Evolutionary conservation across 2,113 vertebrate genomes (phyloP).

Genomic region (Solea senegalensis): DNA sequence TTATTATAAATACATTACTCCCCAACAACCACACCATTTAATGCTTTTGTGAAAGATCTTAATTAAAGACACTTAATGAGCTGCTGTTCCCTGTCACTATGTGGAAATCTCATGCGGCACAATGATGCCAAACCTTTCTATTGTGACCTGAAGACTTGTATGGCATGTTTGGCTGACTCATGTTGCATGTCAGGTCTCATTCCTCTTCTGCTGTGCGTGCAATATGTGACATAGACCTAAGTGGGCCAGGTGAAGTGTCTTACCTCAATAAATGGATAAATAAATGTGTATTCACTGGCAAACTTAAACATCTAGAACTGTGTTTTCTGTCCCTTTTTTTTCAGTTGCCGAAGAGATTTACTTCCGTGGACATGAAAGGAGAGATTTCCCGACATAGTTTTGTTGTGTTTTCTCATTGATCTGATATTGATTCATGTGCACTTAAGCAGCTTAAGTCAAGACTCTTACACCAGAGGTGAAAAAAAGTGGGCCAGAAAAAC

Average conservation of each 20-base stretch:
- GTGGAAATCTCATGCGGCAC: neutral
- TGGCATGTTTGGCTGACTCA: too few relatives aligned
- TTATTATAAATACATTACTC: slow-evolving; percentile 55
- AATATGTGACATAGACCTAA: too few relatives aligned
- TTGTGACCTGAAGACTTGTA: neutral
- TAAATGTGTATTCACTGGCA: too few relatives aligned
- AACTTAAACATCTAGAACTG: neutral
- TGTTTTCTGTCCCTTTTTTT: slow-evolving; percentile 6
- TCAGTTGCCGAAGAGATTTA: slow-evolving; percentile 12
- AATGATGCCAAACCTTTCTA: neutral
- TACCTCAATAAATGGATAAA: too few relatives aligned
- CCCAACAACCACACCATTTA: neutral
- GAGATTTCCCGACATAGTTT: slow-evolving; percentile 5
- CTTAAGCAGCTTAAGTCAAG: slow-evolving; percentile 20
- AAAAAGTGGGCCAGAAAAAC: slow-evolving; percentile 12
- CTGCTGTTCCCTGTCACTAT: neutral
- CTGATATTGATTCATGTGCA: slow-evolving; percentile 28
- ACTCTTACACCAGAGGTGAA: slow-evolving; percentile 14
- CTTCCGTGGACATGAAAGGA: neutral
- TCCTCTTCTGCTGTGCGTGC: too few relatives aligned
- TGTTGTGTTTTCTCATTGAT: slow-evolving; percentile 18
- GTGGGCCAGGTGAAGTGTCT: too few relatives aligned
- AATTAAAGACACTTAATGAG: neutral
- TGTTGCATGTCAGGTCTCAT: too few relatives aligned
- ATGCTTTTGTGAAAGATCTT: neutral